A percentile compares a stretch with the other conserved stretches of the same genome.
Conservation (phyloP, 1,140 invertebrate genomes). For the Leptinotarsa undecemlineata region DNA sequence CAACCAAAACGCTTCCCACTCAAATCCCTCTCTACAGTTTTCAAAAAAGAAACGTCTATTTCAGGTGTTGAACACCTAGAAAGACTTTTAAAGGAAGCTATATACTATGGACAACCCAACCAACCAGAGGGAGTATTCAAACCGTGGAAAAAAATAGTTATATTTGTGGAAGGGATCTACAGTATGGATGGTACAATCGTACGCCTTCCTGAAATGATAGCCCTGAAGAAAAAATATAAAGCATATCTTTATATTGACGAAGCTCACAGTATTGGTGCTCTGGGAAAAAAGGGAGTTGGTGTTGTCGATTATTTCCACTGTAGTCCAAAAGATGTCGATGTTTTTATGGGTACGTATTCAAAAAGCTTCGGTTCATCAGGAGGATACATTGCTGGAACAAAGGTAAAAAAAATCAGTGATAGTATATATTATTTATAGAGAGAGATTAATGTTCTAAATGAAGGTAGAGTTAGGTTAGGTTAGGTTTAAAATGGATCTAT, state of each 20-base stretch:
- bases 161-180: conserved; percentile 91
- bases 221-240: conserved; percentile 94
- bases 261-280: conserved; percentile 94
- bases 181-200: conserved; percentile 98
- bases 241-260: conserved; percentile 94
- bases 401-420: conserved; percentile 57
- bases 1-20: background rate
- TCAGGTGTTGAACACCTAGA: conserved; percentile 87
- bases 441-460: too few relatives aligned
- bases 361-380: conserved; percentile 96
- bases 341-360: conserved; percentile 96
- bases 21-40: background rate
- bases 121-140: conserved; percentile 57
- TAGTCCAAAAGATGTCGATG: conserved; percentile 87
- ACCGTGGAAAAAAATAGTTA: conserved; percentile 93
- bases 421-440: too few relatives aligned
- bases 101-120: conserved; percentile 81
- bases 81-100: conserved; percentile 72
- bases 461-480: too few relatives aligned
- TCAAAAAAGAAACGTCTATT: conserved; percentile 9
- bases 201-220: conserved; percentile 85
- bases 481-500: too few relatives aligned
- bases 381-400: conserved; percentile 92
- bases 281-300: conserved; percentile 86
- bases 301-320: conserved; percentile 79